Percentiles rank a stretch among this genome's conserved stretches.
Conservation (phyloP, 2,888 invertebrate genomes). For the Ceriagrion tenellum region DNA sequence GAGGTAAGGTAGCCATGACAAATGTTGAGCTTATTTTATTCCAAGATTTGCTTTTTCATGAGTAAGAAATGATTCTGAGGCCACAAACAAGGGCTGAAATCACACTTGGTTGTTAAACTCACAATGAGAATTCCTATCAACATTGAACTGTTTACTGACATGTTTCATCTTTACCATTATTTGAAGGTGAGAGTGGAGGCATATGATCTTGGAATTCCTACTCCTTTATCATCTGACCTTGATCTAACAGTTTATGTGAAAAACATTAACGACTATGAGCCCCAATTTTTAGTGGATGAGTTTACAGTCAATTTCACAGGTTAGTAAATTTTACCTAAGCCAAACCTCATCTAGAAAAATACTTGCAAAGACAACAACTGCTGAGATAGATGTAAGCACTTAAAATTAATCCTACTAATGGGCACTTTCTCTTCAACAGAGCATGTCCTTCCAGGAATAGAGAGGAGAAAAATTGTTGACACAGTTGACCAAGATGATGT, state of each 20-base stretch:
- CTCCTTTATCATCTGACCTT: constrained; percentile 91
- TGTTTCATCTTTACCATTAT: constrained; percentile 23
- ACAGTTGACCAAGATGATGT: constrained; percentile 93
- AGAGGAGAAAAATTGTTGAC: constrained; percentile 85
- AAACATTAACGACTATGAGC: constrained; percentile 93
- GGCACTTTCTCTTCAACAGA: constrained; percentile 77
- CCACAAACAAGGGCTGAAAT: background rate
- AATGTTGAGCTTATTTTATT: no score
- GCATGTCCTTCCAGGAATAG: constrained; percentile 82
- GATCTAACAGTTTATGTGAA: constrained; percentile 93
- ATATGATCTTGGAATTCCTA: constrained; percentile 92
- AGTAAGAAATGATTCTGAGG: background rate
- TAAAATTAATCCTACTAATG: constrained; percentile 70
- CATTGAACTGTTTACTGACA: background rate
- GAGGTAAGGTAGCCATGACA: constrained; percentile 81
- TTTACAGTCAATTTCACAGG: constrained; percentile 87
- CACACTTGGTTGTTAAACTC: background rate
- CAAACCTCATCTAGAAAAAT: background rate
- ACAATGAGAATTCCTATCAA: background rate
- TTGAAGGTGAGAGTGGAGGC: constrained; percentile 92
- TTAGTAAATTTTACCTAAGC: background rate
- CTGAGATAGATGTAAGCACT: background rate
- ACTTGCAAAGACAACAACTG: background rate
- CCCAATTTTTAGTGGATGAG: constrained; percentile 88
- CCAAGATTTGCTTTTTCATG: background rate